Conservation (phyloP, 2,888 invertebrate genomes). For the Epistrophella euchroma region DNA sequence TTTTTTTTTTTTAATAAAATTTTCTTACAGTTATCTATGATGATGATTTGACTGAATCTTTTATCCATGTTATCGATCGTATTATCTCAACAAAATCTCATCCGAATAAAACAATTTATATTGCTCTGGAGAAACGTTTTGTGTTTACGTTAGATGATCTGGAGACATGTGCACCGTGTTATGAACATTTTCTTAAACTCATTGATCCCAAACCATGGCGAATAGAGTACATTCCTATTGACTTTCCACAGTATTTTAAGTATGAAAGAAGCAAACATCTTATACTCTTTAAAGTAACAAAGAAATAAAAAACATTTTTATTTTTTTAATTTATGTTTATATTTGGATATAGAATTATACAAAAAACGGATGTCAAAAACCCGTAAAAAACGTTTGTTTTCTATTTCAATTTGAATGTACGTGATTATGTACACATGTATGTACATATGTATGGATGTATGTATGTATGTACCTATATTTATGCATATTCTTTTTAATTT, state of each 20-base stretch:
- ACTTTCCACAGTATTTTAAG: constrained; percentile 92
- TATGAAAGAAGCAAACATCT: constrained; percentile 92
- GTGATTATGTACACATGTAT: too few species aligned
- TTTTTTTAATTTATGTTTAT: constrained; percentile 12
- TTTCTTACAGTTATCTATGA: constrained; percentile 91
- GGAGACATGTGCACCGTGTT: constrained; percentile 94
- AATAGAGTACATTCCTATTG: constrained; percentile 87
- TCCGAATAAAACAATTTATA: constrained; percentile 86
- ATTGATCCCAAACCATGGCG: constrained; percentile 84
- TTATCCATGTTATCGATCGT: constrained; percentile 89
- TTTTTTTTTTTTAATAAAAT: constrained; percentile 24
- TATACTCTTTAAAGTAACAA: constrained; percentile 88
- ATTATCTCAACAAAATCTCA: constrained; percentile 84
- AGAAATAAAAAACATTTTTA: constrained; percentile 23
- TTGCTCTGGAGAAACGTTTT: constrained; percentile 93
- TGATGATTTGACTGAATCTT: constrained; percentile 91
- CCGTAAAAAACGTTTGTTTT: constrained; percentile 49
- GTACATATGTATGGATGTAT: background rate
- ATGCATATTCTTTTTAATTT: constrained; percentile 23
- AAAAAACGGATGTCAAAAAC: constrained; percentile 52
- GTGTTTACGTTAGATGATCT: constrained; percentile 93
- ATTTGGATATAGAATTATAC: constrained; percentile 48
- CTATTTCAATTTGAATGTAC: constrained; percentile 19
- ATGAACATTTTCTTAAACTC: constrained; percentile 90
- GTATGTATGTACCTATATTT: too few species aligned